Evolutionary conservation across 2,888 invertebrate species (phyloP).

Genomic region (Tipula unca): DNA sequence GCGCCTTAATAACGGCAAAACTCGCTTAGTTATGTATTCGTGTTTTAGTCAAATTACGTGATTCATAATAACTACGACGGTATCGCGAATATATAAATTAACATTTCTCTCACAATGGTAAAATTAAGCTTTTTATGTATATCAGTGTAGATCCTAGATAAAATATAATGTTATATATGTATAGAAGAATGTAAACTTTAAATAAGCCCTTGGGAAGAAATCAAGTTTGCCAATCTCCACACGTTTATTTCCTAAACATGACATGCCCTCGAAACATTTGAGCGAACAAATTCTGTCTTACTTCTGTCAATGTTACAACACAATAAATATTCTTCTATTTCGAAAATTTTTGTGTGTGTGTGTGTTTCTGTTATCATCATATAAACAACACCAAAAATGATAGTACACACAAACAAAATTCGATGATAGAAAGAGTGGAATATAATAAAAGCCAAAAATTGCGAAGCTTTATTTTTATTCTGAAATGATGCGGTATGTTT

Average conservation of each 20-base stretch:
- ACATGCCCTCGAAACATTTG: neutral
- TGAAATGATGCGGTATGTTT: neutral
- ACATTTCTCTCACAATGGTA: neutral
- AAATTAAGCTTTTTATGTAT: neutral
- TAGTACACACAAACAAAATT: neutral
- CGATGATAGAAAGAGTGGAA: neutral
- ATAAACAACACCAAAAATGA: neutral
- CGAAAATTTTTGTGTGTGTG: neutral
- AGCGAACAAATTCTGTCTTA: neutral
- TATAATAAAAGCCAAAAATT: neutral
- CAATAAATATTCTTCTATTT: neutral
- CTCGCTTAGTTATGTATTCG: no score
- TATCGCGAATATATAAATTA: neutral
- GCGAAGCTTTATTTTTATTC: neutral
- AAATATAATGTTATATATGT: neutral
- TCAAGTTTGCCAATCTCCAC: neutral
- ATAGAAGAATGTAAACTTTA: neutral
- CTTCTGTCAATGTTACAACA: neutral
- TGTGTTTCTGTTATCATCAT: neutral
- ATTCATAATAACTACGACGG: neutral
- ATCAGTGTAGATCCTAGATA: neutral
- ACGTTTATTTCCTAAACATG: neutral
- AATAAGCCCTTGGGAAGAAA: neutral
- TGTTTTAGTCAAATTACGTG: neutral
- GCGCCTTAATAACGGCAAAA: no score